A percentile compares a stretch with the other conserved stretches of the same genome.
Conservation (phyloP, 2,888 invertebrate species). For the Megalurothrips usitatus region DNA sequence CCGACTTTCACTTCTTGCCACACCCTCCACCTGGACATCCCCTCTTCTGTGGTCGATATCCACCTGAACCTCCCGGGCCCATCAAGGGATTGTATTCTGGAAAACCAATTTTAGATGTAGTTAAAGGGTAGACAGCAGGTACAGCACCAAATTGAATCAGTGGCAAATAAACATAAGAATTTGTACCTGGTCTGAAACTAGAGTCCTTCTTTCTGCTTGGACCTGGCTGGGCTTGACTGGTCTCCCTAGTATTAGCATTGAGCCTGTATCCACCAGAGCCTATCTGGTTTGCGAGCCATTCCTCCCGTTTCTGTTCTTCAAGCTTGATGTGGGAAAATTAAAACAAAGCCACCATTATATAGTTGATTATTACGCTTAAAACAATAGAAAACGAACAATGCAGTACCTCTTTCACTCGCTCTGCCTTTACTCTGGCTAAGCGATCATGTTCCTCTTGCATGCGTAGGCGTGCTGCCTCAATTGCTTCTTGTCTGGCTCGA, state of each 20-base stretch:
- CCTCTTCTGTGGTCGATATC: conserved; percentile 1
- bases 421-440: neutral
- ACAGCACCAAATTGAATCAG: neutral
- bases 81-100: neutral
- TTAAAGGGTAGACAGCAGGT: neutral
- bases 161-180: neutral
- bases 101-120: too few species aligned
- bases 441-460: conserved; percentile 7
- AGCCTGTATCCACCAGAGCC: neutral
- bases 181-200: neutral
- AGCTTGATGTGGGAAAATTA: neutral
- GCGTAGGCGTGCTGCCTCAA: neutral
- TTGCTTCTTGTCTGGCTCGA: neutral
- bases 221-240: neutral
- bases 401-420: neutral
- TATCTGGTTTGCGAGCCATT: neutral
- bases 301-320: neutral
- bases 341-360: neutral
- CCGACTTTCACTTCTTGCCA: neutral
- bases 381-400: neutral
- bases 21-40: neutral
- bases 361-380: too few species aligned
- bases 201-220: conserved; percentile 7
- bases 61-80: neutral
- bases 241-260: neutral